A percentile compares a stretch with the other conserved stretches of the same genome.
These are phyloP conservation scores for Eulacestoma nigropectus DNA, from an alignment of 2,113 vertebrate species.

Conservation along the genomic window DNA sequence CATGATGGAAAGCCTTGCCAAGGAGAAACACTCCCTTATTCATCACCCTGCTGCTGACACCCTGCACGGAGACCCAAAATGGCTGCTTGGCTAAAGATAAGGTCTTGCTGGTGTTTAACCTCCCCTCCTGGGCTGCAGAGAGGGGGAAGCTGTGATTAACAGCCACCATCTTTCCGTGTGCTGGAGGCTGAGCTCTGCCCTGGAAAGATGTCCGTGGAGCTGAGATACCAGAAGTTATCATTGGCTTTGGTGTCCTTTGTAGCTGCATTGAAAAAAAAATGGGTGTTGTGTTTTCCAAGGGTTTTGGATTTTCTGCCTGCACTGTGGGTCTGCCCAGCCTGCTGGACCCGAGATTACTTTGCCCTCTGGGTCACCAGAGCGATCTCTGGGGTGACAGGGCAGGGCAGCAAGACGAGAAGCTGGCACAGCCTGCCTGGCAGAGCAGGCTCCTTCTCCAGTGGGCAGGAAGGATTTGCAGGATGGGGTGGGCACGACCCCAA, in stretches of 20 bases:
- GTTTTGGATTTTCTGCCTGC: neutral
- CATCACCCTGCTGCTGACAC: neutral
- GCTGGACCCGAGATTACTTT: neutral
- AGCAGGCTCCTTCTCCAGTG: neutral
- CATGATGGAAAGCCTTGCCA: slow-evolving; percentile 36
- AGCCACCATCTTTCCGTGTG: neutral
- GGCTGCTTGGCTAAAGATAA: neutral
- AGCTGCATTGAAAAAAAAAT: rapidly evolving
- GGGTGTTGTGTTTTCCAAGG: neutral
- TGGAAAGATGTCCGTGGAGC: rapidly evolving
- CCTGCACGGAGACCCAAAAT: neutral
- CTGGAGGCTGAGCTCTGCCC: neutral
- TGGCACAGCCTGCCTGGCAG: no score
- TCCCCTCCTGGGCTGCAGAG: neutral
- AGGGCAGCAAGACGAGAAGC: neutral
- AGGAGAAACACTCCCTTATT: slow-evolving; percentile 10
- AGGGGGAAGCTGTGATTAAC: neutral
- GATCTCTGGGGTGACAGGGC: neutral
- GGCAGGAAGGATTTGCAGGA: neutral
- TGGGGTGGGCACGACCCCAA: rapidly evolving
- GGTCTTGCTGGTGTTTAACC: slow-evolving; percentile 1
- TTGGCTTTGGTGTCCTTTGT: neutral
- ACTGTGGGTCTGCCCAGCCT: neutral
- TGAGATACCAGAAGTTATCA: neutral
- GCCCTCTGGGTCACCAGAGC: neutral